A percentile compares a stretch with the other conserved stretches of the same genome.
phyloP scores from a whole-genome alignment of 2,888 invertebrate genomes.

The Lasius platythorax region DNA sequence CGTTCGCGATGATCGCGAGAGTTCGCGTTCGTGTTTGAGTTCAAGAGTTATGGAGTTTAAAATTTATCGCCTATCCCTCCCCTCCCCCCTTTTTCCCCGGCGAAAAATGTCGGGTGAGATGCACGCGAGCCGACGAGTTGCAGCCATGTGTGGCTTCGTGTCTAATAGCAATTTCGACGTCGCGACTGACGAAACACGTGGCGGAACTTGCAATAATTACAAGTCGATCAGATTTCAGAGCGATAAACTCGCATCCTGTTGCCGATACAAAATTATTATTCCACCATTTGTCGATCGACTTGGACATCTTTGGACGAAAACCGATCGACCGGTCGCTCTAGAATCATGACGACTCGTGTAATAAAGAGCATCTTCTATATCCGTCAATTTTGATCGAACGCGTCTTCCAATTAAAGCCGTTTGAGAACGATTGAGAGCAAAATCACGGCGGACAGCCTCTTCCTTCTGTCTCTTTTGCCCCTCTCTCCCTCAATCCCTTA shows the following conservation, averaged over 20 bases:
- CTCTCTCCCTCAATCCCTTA: not conserved
- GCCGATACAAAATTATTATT: conserved; percentile 23
- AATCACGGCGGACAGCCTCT: not conserved
- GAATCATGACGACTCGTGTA: not conserved
- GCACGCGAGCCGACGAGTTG: conserved; percentile 29
- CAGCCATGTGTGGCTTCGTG: conserved; percentile 50
- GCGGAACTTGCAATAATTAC: conserved; percentile 43
- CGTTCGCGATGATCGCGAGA: not conserved
- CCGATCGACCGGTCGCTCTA: not conserved
- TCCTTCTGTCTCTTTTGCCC: not conserved
- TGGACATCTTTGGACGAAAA: not conserved
- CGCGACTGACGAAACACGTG: conserved; percentile 29
- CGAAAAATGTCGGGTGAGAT: conserved; percentile 31
- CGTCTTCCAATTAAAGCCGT: conserved; percentile 7
- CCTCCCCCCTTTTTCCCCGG: not conserved
- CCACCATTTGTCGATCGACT: not conserved
- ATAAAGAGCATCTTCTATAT: not conserved
- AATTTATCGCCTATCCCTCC: conserved; percentile 29
- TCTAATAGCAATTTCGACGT: conserved; percentile 47
- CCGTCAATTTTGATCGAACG: not conserved
- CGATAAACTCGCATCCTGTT: not conserved
- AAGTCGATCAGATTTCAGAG: conserved; percentile 31
- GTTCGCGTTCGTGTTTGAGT: not conserved
- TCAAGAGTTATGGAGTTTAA: conserved; percentile 13
- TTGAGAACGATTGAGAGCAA: not conserved